These are phyloP conservation scores for Octopus bimaculoides DNA, from an alignment of 1,140 invertebrate genomes.

Conservation along the genomic window DNA sequence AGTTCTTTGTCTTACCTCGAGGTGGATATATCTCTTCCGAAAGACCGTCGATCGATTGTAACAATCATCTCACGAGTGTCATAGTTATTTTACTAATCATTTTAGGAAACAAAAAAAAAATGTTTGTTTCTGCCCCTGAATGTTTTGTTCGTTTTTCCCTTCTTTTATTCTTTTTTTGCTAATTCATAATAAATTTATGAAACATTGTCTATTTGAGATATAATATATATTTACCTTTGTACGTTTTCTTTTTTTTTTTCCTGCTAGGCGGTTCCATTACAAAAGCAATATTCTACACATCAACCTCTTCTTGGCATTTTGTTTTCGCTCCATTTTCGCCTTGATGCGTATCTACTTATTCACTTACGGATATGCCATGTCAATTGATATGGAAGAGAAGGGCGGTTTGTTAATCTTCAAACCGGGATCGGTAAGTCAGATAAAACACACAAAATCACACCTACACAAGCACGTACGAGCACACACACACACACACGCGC, in stretches of 20 bases:
- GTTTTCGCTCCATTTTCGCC: conserved; percentile 60
- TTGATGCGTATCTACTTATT: background rate
- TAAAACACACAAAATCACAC: background rate
- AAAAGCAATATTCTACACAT: conserved; percentile 70
- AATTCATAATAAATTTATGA: too few species aligned
- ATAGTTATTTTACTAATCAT: too few species aligned
- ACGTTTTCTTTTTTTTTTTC: conserved; percentile 7
- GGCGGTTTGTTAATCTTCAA: background rate
- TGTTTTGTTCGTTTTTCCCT: too few species aligned
- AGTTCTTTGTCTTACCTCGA: too few species aligned
- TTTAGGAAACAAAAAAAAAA: too few species aligned
- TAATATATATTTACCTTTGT: too few species aligned
- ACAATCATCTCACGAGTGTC: too few species aligned
- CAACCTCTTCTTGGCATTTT: conserved; percentile 70
- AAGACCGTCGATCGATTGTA: too few species aligned
- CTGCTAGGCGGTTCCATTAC: conserved; percentile 62
- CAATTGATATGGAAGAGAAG: background rate
- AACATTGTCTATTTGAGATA: too few species aligned
- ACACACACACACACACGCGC: background rate
- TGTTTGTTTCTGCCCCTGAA: too few species aligned
- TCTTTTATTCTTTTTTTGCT: too few species aligned
- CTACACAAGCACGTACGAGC: background rate
- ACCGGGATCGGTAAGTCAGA: background rate
- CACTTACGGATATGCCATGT: background rate
- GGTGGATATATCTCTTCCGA: too few species aligned